Base-by-base conservation (phyloP, 2,888 invertebrate species). In the Drosophila subquinaria region DNA sequence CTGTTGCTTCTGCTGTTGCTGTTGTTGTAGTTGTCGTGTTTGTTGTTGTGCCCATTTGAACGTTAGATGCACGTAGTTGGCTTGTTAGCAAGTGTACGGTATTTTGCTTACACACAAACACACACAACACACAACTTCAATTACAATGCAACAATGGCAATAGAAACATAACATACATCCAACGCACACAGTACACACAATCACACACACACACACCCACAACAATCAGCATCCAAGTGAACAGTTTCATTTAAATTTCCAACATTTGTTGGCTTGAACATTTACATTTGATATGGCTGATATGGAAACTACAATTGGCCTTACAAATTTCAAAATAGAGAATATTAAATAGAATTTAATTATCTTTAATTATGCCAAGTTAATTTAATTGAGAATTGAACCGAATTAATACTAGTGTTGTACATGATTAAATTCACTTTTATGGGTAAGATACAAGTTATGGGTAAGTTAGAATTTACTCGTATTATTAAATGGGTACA, bases 81-180 rank as follows among this genome's bases (percentile, higher is more conserved):
- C 89, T 89, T 89, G 88, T 89, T 89, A 88, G 88, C 82, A 66
- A 79, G 69, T 73, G 70, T 82, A 84, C 84, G 85, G 82, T 88
- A 88, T 79, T 89, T 65, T 68, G 68, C 72, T 66, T 68, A 40
- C 75, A 59, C 59, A 48, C 35, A 50, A 17, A 15, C 43, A 63
- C 56, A 23, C 27, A 43, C 17, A 23, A 38, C 33, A n/a, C 30
- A 35, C 33, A 50, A 17, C 51, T 50, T 33, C 33, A 50, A 10
- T 50, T 50, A 33, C 30, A 62, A 63, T 73, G 43, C 38, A 63
- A 66, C 53, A 62, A 45, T 52, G 47, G 47, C 45, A 48, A 38
- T 48, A 27, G 47, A 48, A 48, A 61, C 61, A 63, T 63, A 66
- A 35, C 40, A 53, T 15, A 64, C 60, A 27, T 43, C 23, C 23